Evolutionary conservation across 1,140 invertebrate genomes (phyloP).

Genomic region (Chrysomallon squamiferum): DNA sequence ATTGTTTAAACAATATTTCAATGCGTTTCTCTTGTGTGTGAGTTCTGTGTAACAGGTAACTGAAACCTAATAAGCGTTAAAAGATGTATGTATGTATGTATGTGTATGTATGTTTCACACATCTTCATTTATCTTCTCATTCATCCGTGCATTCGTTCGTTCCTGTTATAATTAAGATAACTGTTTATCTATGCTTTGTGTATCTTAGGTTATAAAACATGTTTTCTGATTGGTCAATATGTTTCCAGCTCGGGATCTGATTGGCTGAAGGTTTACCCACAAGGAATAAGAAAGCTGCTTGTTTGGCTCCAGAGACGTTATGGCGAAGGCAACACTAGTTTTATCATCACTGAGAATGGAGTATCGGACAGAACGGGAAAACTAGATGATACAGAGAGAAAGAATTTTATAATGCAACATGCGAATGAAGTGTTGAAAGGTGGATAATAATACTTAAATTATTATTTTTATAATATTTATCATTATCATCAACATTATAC

Average conservation of each 20-base stretch:
- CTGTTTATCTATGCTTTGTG: neutral
- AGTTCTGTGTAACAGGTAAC: too few species aligned
- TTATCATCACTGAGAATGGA: constrained; percentile 75
- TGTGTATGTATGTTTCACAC: neutral
- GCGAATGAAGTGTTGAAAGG: constrained; percentile 69
- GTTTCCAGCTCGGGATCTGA: constrained; percentile 10
- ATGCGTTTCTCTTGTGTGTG: too few species aligned
- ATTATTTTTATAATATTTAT: too few species aligned
- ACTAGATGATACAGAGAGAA: constrained; percentile 64
- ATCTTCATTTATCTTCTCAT: neutral
- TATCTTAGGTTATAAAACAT: neutral
- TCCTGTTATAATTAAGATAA: neutral
- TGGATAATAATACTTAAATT: too few species aligned
- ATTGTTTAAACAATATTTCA: too few species aligned
- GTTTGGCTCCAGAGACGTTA: constrained; percentile 43
- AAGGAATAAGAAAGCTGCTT: constrained; percentile 14
- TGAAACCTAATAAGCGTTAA: neutral
- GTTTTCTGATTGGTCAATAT: neutral
- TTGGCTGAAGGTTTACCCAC: constrained; percentile 11
- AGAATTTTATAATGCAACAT: constrained; percentile 67
- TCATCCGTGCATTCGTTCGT: neutral
- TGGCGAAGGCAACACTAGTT: constrained; percentile 66
- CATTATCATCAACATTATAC: too few species aligned
- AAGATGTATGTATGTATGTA: neutral
- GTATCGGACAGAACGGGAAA: constrained; percentile 62